Conservation (phyloP, 2,888 invertebrate genomes). For the Oxystoma pomonae region DNA sequence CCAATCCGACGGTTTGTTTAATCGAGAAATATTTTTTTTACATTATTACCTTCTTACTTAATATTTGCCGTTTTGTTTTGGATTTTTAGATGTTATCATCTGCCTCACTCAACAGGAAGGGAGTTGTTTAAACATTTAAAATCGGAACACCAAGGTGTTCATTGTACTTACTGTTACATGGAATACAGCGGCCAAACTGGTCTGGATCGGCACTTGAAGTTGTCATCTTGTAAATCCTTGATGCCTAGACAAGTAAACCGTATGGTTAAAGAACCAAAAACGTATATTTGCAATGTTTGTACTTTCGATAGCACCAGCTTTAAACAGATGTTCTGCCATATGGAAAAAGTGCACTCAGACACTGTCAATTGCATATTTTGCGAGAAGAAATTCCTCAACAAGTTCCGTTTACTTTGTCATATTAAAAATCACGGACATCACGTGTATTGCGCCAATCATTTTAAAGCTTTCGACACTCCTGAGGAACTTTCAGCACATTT, state of each 20-base stretch:
- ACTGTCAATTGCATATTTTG: constrained; percentile 14
- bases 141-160: too few species aligned
- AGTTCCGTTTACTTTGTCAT: constrained; percentile 17
- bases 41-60: too few species aligned
- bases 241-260: too few species aligned
- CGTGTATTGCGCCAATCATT: not conserved
- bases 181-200: too few species aligned
- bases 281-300: not conserved
- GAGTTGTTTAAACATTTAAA: too few species aligned
- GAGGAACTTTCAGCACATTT: not conserved
- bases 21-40: not conserved
- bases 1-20: not conserved
- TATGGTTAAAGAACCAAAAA: not conserved
- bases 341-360: not conserved
- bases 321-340: not conserved
- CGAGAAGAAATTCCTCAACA: constrained; percentile 8
- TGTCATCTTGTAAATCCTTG: too few species aligned
- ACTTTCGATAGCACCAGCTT: not conserved
- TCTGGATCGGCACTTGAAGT: too few species aligned
- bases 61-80: too few species aligned
- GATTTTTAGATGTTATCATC: too few species aligned
- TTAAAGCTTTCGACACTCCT: not conserved
- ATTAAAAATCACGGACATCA: constrained; percentile 3
- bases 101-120: too few species aligned
- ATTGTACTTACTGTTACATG: too few species aligned